phyloP scores from a whole-genome alignment of 2,113 vertebrate genomes.

The Sorex fumeus region DNA sequence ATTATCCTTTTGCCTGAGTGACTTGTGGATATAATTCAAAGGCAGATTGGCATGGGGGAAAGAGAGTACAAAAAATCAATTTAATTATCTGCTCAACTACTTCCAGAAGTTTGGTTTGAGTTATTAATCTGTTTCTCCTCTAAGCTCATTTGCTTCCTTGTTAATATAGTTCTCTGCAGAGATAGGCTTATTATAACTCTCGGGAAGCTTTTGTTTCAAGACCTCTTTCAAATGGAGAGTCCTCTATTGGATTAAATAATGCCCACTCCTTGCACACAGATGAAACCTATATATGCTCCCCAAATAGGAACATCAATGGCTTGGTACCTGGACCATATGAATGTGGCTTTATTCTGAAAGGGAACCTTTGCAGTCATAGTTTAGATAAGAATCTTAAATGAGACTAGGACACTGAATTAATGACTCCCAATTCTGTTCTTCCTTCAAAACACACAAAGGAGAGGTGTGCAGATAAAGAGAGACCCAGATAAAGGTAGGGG shows the following conservation, averaged over 20 bases:
- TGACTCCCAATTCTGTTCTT: not conserved
- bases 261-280: not conserved
- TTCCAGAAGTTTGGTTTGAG: not conserved
- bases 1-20: not conserved
- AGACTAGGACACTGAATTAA: not conserved
- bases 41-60: not conserved
- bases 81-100: constrained; percentile 2
- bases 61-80: not conserved
- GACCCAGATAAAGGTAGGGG: not conserved
- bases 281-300: not conserved
- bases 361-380: not conserved
- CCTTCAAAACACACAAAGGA: not conserved
- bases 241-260: not conserved
- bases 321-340: not conserved
- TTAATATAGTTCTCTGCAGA: not conserved
- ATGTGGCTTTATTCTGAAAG: not conserved
- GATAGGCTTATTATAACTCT: not conserved
- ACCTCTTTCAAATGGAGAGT: not conserved
- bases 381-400: not conserved
- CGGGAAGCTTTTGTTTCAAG: not conserved
- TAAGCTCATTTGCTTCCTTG: not conserved
- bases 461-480: not conserved
- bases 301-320: not conserved
- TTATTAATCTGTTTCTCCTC: not conserved
- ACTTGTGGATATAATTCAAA: constrained; percentile 17